Evolutionary conservation across 2,888 invertebrate genomes (phyloP).

Genomic region (Polia nebulosa): DNA sequence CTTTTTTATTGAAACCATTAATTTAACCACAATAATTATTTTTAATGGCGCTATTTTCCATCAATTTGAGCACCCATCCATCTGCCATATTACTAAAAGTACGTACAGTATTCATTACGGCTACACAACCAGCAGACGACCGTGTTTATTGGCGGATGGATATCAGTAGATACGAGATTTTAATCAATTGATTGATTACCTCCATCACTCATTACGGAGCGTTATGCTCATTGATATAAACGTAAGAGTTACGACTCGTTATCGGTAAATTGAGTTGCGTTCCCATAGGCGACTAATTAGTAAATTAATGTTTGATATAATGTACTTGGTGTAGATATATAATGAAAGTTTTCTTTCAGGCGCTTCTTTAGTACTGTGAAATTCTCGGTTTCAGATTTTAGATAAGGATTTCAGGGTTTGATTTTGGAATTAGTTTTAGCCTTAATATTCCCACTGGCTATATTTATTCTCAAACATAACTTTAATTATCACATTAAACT

Average conservation of each 20-base stretch:
- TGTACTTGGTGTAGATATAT: neutral
- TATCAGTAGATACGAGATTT: constrained; percentile 46
- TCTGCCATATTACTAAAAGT: constrained; percentile 14
- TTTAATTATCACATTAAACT: constrained; percentile 27
- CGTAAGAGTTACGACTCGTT: constrained; percentile 28
- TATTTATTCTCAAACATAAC: constrained; percentile 7
- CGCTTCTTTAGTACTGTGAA: neutral
- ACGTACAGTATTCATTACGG: constrained; percentile 22
- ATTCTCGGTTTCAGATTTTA: neutral
- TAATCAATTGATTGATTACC: constrained; percentile 60
- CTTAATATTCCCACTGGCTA: neutral
- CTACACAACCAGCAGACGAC: constrained; percentile 14
- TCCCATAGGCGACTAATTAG: neutral
- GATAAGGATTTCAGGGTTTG: neutral
- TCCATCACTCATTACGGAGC: constrained; percentile 46
- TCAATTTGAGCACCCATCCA: constrained; percentile 24
- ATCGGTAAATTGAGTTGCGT: constrained; percentile 18
- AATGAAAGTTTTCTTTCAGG: neutral
- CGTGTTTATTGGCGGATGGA: constrained; percentile 42
- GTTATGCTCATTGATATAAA: constrained; percentile 42
- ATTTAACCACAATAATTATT: constrained; percentile 21
- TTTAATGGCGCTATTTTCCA: constrained; percentile 27
- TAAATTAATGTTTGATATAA: neutral
- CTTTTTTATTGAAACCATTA: constrained; percentile 14
- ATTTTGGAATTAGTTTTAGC: neutral